Base-by-base conservation (phyloP, 1,140 invertebrate species). In the Drosophila repletoides region DNA sequence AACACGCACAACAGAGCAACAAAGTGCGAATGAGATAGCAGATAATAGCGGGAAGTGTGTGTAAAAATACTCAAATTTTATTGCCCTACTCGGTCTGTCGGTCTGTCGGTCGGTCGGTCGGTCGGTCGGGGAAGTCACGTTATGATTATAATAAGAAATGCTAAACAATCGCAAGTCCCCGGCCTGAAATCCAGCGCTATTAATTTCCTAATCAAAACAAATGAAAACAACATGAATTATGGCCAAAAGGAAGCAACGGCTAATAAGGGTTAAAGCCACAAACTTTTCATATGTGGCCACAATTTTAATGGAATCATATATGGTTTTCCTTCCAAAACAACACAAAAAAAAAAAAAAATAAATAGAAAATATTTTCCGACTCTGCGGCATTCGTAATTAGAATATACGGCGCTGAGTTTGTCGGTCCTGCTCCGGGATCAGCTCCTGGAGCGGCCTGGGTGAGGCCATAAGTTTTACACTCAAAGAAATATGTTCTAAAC, bases 181-280 rank as follows among this genome's bases (percentile, higher is more conserved):
- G 26, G 34, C 55, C 48, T 55, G 34, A 51, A 52, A 67, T 55
- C 55, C 34, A 14, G 45, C 46, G 59, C 59, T 58, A 79, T 71
- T 80, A 71, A 72, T 86, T 86, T 80, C 71, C 75, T 86, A 86
- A 86, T 86, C 80, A 86, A 86, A 86, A 80, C 80, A 86, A 86
- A 86, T 86, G 80, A 86, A 86, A 86, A 73, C 80, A 76, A 80
- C 72, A 80, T 86, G 68, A 86, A 76, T 80, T 86, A 86, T 86
- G 59, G 60, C 52, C 36, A 48, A 46, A 40, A 43, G 58, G 55
- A 59, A 52, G 76, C 46, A 41, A 19, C 40, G 80, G 61, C 74
- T 79, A 84, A 79, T 84, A 80, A 76, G 80, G 80, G 80, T 86
- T 86, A 87, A 86, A 73, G 64, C 67, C 80, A 34, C 74, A 80